Percentiles rank a stretch among this genome's conserved stretches.
Conservation (phyloP, 1,140 invertebrate genomes). For the Drosophila punjabiensis region DNA sequence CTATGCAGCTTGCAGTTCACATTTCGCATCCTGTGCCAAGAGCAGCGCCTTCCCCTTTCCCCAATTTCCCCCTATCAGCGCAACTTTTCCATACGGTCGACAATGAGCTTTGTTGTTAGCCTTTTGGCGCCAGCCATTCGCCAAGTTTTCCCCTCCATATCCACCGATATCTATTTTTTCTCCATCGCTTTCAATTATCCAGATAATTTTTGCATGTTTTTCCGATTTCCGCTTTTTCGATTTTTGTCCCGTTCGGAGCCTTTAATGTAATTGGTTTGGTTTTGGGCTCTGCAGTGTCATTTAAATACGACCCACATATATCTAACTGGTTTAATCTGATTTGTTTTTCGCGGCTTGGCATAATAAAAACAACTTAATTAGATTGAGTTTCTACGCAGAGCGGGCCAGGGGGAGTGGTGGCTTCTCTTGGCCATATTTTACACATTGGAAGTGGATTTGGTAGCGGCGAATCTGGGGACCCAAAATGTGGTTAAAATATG, state of each 20-base stretch:
- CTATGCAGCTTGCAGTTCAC: constrained; percentile 47
- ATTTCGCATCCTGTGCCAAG: constrained; percentile 64
- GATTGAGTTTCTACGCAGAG: constrained; percentile 61
- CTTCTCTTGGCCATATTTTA: constrained; percentile 60
- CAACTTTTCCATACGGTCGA: constrained; percentile 49
- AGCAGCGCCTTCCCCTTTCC: constrained; percentile 28
- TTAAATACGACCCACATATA: constrained; percentile 37
- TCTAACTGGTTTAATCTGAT: constrained; percentile 69
- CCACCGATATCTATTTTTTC: constrained; percentile 41
- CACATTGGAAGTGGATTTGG: constrained; percentile 48
- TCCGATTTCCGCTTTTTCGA: constrained; percentile 56
- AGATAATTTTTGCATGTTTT: constrained; percentile 75
- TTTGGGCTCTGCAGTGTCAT: constrained; percentile 34
- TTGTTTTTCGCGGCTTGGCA: constrained; percentile 69
- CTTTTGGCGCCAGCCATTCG: constrained; percentile 69
- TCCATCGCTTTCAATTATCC: constrained; percentile 62
- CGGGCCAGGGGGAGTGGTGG: constrained; percentile 2
- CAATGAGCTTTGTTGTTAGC: constrained; percentile 61
- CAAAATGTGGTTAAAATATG: constrained; percentile 56
- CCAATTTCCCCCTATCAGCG: constrained; percentile 7
- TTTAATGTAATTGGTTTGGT: constrained; percentile 78
- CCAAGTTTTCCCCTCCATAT: constrained; percentile 25
- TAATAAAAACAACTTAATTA: constrained; percentile 79
- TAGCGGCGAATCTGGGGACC: constrained; percentile 12
- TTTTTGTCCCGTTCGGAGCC: constrained; percentile 34